A percentile compares a stretch with the other conserved stretches of the same genome.
Conservation (phyloP, 2,888 invertebrate genomes). For the Tortrix viridana region DNA sequence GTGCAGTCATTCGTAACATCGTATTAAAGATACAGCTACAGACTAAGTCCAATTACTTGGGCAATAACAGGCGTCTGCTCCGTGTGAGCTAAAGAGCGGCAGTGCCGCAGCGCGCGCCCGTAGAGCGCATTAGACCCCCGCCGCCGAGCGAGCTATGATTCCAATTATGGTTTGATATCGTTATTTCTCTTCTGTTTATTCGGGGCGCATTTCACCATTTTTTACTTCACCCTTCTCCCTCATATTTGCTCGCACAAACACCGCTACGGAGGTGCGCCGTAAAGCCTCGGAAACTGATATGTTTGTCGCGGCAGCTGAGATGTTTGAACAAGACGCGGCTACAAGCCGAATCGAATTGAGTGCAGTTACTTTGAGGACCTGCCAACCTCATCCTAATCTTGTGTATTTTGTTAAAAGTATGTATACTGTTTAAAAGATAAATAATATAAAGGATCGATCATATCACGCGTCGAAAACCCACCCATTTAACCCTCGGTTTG, state of each 20-base stretch:
- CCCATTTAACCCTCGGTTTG: conserved; percentile 31
- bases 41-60: conserved; percentile 16
- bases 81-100: conserved; percentile 29
- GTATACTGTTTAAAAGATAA: conserved; percentile 11
- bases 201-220: conserved; percentile 74
- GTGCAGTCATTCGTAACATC: conserved; percentile 44
- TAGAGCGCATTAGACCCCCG: conserved; percentile 54
- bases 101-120: conserved; percentile 53
- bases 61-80: conserved; percentile 38
- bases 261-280: conserved; percentile 62
- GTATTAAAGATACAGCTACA: conserved; percentile 10
- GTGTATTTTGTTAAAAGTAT: conserved; percentile 18
- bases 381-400: conserved; percentile 44
- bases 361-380: conserved; percentile 63
- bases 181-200: conserved; percentile 81
- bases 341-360: conserved; percentile 66
- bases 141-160: conserved; percentile 70
- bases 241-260: conserved; percentile 72
- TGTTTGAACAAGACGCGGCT: conserved; percentile 68
- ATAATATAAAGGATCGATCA: conserved; percentile 12
- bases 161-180: conserved; percentile 82
- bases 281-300: conserved; percentile 73
- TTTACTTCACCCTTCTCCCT: conserved; percentile 73
- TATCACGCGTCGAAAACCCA: conserved; percentile 20
- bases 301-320: conserved; percentile 66